Evolutionary conservation across 2,797 vertebrate genomes (phyloP), one percentile per base, ranked within the genome.

Genomic region (Austrolebias charrua): DNA sequence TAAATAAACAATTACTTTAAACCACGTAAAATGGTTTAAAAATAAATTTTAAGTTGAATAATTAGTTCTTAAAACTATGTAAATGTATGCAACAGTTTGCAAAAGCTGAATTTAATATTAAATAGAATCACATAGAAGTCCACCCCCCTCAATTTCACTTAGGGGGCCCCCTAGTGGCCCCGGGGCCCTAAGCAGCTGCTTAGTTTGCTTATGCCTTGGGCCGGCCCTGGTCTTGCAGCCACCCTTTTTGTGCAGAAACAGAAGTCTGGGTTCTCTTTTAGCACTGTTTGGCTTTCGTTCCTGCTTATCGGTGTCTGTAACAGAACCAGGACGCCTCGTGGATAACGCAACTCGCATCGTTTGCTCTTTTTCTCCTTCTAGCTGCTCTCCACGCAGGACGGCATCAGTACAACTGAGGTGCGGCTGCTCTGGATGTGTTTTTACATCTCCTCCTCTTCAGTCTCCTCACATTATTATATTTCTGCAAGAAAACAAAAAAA

Each of bases 371-470:
- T 85, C 74, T 76, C 73, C 61, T 63, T 63, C 59, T 90, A 98
- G 96, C 95, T 98, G 75, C 93, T 98, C 78, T 95, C 95, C 88
- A 96, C 95, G 79, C 96, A 93, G 91, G 96, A 98, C 82, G 95
- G 95, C 90, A 95, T 95, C 95, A 96, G 96, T 88, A 93, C 95
- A 55, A 94, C 93, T 53, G 96, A 98, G 94, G 97, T 98, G 95
- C 95, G 95, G 93, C 73, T 59, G 65, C 75, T 91, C 75, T 82
- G 80, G 77, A 77, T 80, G 56, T 68, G 67, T 80, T 56, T 60
- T 84, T 58, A 49, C 66, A 74, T 60, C 60, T 76, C 28, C 68
- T 62, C 35, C 74, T 65, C 65, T 61, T 67, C 15, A 60, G 69
- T 10, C 29, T 35, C 57, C 52, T 42, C 45, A 49, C 33, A 1